These are phyloP conservation scores for Mormyrus hasselquistii DNA, from an alignment of 2,797 vertebrate genomes.

Conservation along the genomic window DNA sequence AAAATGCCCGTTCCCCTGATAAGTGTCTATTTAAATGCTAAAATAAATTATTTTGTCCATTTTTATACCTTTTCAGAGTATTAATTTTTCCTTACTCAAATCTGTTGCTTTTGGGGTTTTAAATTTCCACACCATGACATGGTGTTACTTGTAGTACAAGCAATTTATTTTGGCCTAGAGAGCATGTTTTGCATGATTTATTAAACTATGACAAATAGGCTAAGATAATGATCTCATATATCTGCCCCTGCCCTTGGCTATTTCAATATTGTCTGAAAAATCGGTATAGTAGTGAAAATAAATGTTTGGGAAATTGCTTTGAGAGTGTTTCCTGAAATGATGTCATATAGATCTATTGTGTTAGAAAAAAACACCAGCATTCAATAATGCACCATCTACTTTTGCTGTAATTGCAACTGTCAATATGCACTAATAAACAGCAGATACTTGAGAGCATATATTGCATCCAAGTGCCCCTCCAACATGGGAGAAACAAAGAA, in stretches of 20 bases:
- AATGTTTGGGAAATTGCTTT: constrained; percentile 15
- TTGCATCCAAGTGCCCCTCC: background rate
- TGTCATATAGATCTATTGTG: background rate
- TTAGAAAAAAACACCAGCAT: background rate
- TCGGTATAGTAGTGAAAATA: constrained; percentile 18
- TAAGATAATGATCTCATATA: constrained; percentile 26
- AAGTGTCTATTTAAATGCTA: background rate
- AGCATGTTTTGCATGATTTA: constrained; percentile 23
- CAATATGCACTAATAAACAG: background rate
- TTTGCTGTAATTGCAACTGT: background rate
- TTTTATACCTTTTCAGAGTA: background rate
- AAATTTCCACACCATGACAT: constrained; percentile 7
- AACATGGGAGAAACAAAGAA: background rate
- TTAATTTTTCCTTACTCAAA: background rate
- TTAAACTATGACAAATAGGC: constrained; percentile 25
- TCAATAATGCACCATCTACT: background rate
- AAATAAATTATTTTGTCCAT: background rate
- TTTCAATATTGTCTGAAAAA: constrained; percentile 21
- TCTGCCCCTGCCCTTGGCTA: constrained; percentile 10
- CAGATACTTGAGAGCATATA: background rate
- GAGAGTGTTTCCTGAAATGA: background rate
- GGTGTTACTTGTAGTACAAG: constrained; percentile 19
- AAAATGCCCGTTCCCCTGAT: background rate
- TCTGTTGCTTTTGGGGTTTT: background rate
- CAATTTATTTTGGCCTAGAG: constrained; percentile 15